Evolutionary conservation across 2,797 vertebrate genomes (phyloP).

Genomic region (Melanogrammus aeglefinus): DNA sequence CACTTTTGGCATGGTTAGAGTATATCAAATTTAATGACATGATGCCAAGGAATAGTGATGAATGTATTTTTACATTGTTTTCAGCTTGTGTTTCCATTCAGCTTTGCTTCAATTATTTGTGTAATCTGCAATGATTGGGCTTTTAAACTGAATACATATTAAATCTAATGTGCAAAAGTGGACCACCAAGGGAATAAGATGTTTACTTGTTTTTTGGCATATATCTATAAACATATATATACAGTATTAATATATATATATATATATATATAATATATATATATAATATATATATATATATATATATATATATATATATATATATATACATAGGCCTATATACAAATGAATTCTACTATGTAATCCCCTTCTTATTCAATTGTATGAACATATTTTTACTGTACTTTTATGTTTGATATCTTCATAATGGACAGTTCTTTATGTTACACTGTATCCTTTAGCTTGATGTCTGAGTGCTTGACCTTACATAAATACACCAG

Average conservation of each 20-base stretch:
- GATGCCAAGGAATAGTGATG: background rate
- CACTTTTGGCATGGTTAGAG: background rate
- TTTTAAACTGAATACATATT: background rate
- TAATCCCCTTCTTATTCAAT: background rate
- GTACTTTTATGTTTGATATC: no score
- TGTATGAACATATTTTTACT: background rate
- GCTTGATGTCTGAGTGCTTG: background rate
- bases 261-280: background rate
- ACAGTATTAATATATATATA: background rate
- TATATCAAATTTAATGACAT: slow-evolving; percentile 2
- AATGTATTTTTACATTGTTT: background rate
- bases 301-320: background rate
- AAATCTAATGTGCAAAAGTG: background rate
- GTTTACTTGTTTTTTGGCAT: background rate
- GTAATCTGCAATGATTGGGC: background rate
- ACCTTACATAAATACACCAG: background rate
- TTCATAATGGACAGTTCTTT: background rate
- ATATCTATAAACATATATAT: background rate
- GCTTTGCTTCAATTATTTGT: background rate
- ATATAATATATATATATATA: background rate
- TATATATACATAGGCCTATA: no score
- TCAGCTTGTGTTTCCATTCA: background rate
- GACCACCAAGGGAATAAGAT: background rate
- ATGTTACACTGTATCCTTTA: background rate
- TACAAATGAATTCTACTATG: background rate